Base-by-base conservation (phyloP, 1,140 invertebrate genomes). In the Diuraphis noxia region DNA sequence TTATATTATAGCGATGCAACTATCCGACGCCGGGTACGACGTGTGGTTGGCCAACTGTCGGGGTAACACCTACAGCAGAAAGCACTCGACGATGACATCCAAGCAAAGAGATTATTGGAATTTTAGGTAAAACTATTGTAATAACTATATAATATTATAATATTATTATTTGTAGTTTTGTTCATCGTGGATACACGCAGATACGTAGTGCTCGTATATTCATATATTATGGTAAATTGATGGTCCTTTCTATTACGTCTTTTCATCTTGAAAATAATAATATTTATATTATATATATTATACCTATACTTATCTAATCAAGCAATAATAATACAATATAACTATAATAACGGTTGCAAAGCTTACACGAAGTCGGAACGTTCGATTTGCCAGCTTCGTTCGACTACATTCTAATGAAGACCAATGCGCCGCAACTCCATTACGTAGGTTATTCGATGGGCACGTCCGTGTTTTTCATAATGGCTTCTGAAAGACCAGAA, bases 41-140 rank as follows among this genome's bases (percentile, higher is more conserved):
- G 96, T 96, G 0, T 97, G 96, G 96, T 93, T 96, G 93, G 95
- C 94, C 23, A 96, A 96, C 92, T 95, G 95, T 40, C 94, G 96
- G 23, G 96, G 96, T 23, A 96, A 96, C 93, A 94, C 94, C 34
- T 96, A 96, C 93, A 96, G 96, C 1, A 94, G 94, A 49, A 94
- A 94, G 84, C 96, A 96, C 93, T 93, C 93, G 3, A 93, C 92
- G 13, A 92, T 95, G 0, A 94, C 93, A 34, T 92, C 93, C 19
- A 92, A 93, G 63, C 93, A 95, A 79, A 93, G 94, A 19, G 93
- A 94, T 36, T 97, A 96, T 92, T 96, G 96, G 96, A 94, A 95
- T 92, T 96, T 95, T 92, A 95, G 94, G 94, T 95, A 92, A 81
- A 41, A 25, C 36, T 88, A 23, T 9, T 38, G n/a, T n/a, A n/a